These are phyloP conservation scores for Ceratotherium simum DNA, from an alignment of 2,113 vertebrate genomes.

Conservation along the genomic window DNA sequence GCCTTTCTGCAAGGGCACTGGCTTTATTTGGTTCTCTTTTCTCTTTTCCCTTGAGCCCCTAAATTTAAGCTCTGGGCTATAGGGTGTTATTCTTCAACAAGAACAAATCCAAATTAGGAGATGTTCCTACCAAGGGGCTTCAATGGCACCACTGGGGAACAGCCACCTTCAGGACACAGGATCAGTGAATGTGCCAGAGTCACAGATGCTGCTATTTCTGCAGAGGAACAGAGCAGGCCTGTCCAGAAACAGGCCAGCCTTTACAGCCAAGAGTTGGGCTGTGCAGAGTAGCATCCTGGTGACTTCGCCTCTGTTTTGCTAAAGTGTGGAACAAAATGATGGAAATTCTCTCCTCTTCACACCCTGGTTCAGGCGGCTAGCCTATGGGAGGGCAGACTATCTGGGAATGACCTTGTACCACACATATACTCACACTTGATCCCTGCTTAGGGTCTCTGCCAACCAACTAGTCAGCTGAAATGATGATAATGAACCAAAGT, in stretches of 20 bases:
- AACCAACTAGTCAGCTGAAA: background rate
- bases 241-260: background rate
- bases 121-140: background rate
- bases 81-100: background rate
- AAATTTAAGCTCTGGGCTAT: background rate
- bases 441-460: background rate
- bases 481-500: no score
- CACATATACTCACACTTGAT: background rate
- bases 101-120: background rate
- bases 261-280: background rate
- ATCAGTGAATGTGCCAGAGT: accelerated
- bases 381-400: background rate
- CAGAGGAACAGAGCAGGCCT: background rate
- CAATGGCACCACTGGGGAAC: background rate
- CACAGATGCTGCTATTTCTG: background rate
- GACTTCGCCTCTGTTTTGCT: background rate
- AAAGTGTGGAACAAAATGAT: background rate
- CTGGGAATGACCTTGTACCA: background rate
- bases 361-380: background rate
- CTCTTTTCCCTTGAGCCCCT: background rate
- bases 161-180: background rate
- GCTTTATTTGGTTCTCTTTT: background rate
- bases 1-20: background rate
- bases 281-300: background rate
- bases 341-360: background rate